Evolutionary conservation across 2,113 vertebrate species (phyloP).

Genomic region (Plecturocebus donacophilus): DNA sequence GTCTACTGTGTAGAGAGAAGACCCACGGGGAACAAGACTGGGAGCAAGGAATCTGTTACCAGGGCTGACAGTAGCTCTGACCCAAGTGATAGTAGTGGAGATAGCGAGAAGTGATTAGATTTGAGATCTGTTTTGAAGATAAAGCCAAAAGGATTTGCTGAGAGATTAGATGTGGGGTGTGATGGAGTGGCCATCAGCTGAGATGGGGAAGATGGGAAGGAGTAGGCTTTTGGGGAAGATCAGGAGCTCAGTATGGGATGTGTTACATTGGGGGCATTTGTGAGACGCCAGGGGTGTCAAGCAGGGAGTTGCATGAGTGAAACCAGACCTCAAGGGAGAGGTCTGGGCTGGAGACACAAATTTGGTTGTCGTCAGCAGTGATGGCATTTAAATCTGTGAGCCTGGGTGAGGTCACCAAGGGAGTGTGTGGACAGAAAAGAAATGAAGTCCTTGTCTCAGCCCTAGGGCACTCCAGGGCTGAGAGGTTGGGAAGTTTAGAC

Average conservation of each 20-base stretch:
- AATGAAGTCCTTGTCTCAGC: constrained; percentile 25
- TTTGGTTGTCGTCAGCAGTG: constrained; percentile 61
- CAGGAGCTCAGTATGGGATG: neutral
- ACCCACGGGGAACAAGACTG: neutral
- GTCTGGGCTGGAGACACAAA: constrained; percentile 53
- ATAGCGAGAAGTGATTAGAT: neutral
- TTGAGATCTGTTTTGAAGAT: neutral
- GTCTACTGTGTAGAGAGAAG: neutral
- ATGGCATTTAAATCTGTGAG: constrained; percentile 57
- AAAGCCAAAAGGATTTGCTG: neutral
- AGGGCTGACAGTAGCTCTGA: neutral
- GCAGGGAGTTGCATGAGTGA: constrained; percentile 47
- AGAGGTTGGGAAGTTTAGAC: constrained; percentile 52
- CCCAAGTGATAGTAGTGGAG: neutral
- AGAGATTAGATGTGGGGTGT: neutral
- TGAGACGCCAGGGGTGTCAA: constrained; percentile 13
- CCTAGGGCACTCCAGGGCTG: neutral
- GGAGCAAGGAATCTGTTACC: neutral
- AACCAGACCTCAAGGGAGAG: constrained; percentile 70
- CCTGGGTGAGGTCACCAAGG: constrained; percentile 71
- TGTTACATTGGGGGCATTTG: neutral
- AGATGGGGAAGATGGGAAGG: neutral
- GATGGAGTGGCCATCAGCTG: neutral
- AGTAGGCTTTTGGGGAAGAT: neutral
- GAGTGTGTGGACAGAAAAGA: neutral